Evolutionary conservation across 2,113 vertebrate genomes (phyloP).

Genomic region (Tapirus terrestris): DNA sequence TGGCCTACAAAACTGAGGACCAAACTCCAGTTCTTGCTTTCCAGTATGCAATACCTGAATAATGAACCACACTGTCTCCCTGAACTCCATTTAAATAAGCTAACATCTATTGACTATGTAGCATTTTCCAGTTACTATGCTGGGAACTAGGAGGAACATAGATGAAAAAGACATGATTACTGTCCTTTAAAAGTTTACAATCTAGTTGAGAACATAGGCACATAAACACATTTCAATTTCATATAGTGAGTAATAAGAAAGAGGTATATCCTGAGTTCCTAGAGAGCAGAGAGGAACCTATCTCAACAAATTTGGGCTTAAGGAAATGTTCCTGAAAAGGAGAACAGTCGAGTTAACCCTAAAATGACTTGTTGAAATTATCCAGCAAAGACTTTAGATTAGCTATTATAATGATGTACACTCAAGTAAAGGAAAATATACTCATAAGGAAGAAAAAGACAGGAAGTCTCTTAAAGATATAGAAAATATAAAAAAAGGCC

Average conservation of each 20-base stretch:
- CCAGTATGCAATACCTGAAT: neutral
- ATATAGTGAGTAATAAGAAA: neutral
- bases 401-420: neutral
- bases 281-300: neutral
- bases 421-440: neutral
- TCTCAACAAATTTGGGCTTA: neutral
- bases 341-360: neutral
- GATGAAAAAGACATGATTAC: neutral
- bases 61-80: neutral
- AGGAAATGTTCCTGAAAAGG: neutral
- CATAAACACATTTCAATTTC: neutral
- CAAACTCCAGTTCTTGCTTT: neutral
- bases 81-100: neutral
- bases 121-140: neutral
- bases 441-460: neutral
- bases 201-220: neutral
- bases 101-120: neutral
- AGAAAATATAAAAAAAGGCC: neutral
- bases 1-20: neutral
- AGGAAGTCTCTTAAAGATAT: neutral
- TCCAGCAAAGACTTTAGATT: neutral
- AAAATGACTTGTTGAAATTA: neutral
- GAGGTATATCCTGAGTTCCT: neutral
- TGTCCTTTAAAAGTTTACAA: neutral
- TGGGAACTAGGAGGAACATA: neutral